phyloP scores from a whole-genome alignment of 2,888 invertebrate species.

The Nephrotoma flavescens region DNA sequence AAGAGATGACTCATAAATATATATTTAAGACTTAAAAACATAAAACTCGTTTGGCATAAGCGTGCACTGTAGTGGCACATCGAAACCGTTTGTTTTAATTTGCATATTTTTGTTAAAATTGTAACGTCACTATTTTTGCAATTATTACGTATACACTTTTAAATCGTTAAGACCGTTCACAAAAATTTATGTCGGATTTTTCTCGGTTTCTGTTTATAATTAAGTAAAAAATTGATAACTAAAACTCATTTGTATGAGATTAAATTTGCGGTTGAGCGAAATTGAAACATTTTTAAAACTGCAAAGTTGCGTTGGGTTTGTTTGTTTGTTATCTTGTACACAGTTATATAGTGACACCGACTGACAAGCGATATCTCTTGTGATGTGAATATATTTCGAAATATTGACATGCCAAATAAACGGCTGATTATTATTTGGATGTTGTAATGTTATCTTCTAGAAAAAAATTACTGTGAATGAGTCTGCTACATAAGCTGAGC shows the following conservation, averaged over 20 bases:
- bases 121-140: not conserved
- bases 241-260: not conserved
- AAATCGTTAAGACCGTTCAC: not conserved
- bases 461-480: too few relatives aligned
- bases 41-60: not conserved
- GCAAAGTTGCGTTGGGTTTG: not conserved
- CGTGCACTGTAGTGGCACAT: not conserved
- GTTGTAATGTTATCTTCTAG: too few relatives aligned
- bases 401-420: not conserved
- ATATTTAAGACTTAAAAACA: not conserved
- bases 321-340: not conserved
- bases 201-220: not conserved
- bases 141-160: not conserved
- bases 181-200: not conserved
- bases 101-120: not conserved
- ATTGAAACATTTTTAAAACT: not conserved
- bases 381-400: not conserved
- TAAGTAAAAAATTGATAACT: not conserved
- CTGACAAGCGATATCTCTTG: not conserved
- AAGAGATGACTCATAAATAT: not conserved
- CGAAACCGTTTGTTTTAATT: not conserved
- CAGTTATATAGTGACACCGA: not conserved
- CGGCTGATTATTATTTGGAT: not conserved
- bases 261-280: not conserved
- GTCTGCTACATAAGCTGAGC: too few relatives aligned